These are phyloP conservation scores for Drosophila vallismaia DNA, from an alignment of 2,888 invertebrate genomes.

Conservation along the genomic window DNA sequence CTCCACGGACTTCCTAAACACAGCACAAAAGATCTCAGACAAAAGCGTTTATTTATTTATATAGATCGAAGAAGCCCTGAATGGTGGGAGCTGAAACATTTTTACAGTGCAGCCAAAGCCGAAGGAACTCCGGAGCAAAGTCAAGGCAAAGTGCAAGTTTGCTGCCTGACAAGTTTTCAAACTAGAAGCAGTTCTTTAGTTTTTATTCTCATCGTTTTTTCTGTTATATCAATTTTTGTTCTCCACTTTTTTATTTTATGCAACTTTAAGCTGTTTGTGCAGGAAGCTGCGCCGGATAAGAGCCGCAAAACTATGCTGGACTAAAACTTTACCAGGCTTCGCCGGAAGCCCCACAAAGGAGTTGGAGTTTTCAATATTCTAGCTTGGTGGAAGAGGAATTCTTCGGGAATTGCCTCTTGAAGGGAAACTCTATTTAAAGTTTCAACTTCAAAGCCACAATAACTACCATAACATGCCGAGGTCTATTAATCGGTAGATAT, in stretches of 20 bases:
- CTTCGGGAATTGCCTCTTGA: not conserved
- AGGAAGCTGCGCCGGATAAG: slow-evolving; percentile 7
- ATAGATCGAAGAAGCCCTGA: too few species aligned
- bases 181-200: slow-evolving; percentile 24
- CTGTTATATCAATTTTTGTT: slow-evolving; percentile 21
- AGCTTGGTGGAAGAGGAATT: not conserved
- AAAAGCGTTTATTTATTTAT: too few species aligned
- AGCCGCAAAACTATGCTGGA: slow-evolving; percentile 12
- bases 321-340: not conserved
- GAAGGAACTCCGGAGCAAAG: slow-evolving; percentile 9
- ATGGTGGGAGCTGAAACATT: too few species aligned
- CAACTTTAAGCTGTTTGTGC: slow-evolving; percentile 28
- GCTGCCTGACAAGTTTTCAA: slow-evolving; percentile 32
- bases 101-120: not conserved
- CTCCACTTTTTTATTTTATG: slow-evolving; percentile 1
- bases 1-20: too few species aligned
- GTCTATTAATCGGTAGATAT: too few species aligned
- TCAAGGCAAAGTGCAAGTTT: slow-evolving; percentile 33
- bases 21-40: too few species aligned
- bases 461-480: too few species aligned
- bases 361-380: not conserved
- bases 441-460: not conserved
- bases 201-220: slow-evolving; percentile 15
- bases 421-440: not conserved
- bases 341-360: not conserved